Conservation (phyloP, 1,140 invertebrate genomes). For the Drosophila arawakana region DNA sequence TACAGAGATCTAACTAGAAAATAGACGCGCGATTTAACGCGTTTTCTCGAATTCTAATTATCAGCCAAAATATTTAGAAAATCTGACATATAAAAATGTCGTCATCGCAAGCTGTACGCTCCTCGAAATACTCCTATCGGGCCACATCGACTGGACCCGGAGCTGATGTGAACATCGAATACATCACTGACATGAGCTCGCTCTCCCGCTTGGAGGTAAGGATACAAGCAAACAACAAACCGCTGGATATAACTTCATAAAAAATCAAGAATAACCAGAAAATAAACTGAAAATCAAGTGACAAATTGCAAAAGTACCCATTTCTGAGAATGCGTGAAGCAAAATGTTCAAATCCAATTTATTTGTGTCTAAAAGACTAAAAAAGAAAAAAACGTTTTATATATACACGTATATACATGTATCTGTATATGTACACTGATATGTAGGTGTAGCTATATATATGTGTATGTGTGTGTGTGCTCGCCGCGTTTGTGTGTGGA, state of each 20-base stretch:
- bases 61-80: constrained; percentile 51
- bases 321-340: constrained; percentile 2
- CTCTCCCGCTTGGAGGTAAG: constrained; percentile 96
- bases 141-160: constrained; percentile 89
- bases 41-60: constrained; percentile 51
- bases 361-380: constrained; percentile 48
- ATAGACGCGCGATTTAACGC: constrained; percentile 48
- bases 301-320: constrained; percentile 17
- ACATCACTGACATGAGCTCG: constrained; percentile 95
- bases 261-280: constrained; percentile 20
- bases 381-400: constrained; percentile 21
- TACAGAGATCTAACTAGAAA: constrained; percentile 1
- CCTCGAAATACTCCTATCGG: constrained; percentile 95
- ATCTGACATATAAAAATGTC: constrained; percentile 77
- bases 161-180: constrained; percentile 97
- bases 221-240: background rate
- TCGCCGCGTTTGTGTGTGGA: constrained; percentile 69
- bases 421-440: constrained; percentile 37
- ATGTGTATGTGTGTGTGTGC: constrained; percentile 24
- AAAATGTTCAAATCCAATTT: constrained; percentile 32
- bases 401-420: constrained; percentile 34
- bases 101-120: constrained; percentile 92
- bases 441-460: constrained; percentile 30
- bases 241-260: constrained; percentile 1
- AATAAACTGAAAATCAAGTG: constrained; percentile 6